These are phyloP conservation scores for Ophthalmolycus amberensis DNA, from an alignment of 2,113 vertebrate genomes.

Conservation along the genomic window DNA sequence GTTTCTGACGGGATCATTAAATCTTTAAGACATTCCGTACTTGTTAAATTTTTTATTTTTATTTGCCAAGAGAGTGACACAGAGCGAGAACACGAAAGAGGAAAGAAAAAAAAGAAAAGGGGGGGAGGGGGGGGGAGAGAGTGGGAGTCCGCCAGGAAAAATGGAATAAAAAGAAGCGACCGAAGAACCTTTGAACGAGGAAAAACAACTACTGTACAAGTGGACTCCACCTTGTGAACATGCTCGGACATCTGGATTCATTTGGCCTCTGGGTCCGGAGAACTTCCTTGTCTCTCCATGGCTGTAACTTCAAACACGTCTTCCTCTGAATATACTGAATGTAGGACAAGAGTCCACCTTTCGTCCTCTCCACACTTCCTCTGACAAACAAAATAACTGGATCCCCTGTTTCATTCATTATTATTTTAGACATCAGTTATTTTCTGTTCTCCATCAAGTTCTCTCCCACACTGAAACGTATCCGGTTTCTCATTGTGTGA, in stretches of 20 bases:
- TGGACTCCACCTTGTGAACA: conserved; percentile 74
- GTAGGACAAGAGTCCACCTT: conserved; percentile 45
- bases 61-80: conserved; percentile 58
- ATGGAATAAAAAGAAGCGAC: conserved; percentile 53
- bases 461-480: conserved; percentile 38
- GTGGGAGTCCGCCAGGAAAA: conserved; percentile 56
- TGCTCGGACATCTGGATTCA: conserved; percentile 76
- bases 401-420: conserved; percentile 27
- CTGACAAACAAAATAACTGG: conserved; percentile 28
- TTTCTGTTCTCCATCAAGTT: conserved; percentile 30
- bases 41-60: conserved; percentile 52
- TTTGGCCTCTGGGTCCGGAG: conserved; percentile 68
- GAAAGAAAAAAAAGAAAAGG: conserved; percentile 6
- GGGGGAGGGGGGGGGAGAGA: conserved; percentile 8
- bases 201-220: conserved; percentile 76
- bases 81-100: conserved; percentile 39
- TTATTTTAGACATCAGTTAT: conserved; percentile 24
- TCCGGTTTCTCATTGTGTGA: conserved; percentile 38
- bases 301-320: conserved; percentile 62
- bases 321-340: conserved; percentile 14
- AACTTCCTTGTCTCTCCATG: conserved; percentile 63
- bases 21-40: conserved; percentile 56
- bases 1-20: conserved; percentile 52
- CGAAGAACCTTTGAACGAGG: conserved; percentile 65
- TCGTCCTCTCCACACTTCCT: conserved; percentile 29